These are phyloP conservation scores for Notiomystis cincta DNA, from an alignment of 2,113 vertebrate genomes.

Conservation along the genomic window DNA sequence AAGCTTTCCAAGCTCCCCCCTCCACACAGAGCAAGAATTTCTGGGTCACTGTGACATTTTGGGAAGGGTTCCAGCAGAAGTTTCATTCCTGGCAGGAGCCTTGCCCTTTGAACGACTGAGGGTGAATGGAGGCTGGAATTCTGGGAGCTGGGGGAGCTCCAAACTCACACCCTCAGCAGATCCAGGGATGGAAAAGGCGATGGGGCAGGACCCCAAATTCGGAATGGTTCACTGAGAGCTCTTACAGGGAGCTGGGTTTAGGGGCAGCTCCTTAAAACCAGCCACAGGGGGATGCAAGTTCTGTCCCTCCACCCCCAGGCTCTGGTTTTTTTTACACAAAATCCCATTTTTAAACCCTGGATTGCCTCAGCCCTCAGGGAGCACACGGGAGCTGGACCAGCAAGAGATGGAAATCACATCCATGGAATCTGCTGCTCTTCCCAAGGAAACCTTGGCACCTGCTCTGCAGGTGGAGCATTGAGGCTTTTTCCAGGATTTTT, in stretches of 20 bases:
- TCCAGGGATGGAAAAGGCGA: background rate
- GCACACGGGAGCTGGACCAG: background rate
- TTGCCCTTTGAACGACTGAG: background rate
- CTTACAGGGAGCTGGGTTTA: background rate
- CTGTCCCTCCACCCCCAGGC: fast-evolving
- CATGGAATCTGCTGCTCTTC: background rate
- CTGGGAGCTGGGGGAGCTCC: background rate
- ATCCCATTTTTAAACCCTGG: background rate
- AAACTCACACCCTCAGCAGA: background rate
- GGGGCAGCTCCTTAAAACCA: background rate
- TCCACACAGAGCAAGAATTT: fast-evolving
- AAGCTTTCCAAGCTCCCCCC: background rate
- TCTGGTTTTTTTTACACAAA: background rate
- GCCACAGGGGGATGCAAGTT: background rate
- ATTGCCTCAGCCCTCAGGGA: background rate
- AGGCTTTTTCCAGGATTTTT: background rate
- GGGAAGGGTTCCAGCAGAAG: background rate
- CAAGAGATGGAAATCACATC: background rate
- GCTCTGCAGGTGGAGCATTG: fast-evolving
- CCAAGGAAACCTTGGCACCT: background rate
- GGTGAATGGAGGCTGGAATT: background rate
- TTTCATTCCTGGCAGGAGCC: background rate
- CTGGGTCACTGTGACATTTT: slow-evolving; percentile 34
- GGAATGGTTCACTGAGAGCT: background rate
- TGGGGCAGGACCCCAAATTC: background rate